These are phyloP conservation scores for Epirrhoe alternata DNA, from an alignment of 2,888 invertebrate species.

Conservation along the genomic window DNA sequence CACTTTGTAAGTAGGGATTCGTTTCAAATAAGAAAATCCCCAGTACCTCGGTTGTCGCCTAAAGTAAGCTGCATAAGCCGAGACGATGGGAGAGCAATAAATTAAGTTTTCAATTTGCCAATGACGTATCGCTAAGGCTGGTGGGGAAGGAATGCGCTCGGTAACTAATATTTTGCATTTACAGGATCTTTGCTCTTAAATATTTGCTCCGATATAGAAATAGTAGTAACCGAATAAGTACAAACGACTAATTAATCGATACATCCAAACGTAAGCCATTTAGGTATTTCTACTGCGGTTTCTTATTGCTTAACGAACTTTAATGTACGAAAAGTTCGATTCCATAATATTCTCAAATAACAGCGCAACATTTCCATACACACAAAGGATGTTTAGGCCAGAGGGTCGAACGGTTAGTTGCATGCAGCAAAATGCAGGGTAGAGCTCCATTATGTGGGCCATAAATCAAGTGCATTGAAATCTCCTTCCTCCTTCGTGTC, in stretches of 20 bases:
- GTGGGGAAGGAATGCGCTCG: constrained; percentile 45
- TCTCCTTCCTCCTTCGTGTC: constrained; percentile 81
- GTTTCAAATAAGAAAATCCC: constrained; percentile 60
- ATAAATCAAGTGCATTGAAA: constrained; percentile 83
- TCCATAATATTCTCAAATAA: constrained; percentile 24
- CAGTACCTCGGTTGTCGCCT: constrained; percentile 60
- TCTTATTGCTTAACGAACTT: not conserved
- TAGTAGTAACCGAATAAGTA: no score
- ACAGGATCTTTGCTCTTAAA: constrained; percentile 43
- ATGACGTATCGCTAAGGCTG: constrained; percentile 70
- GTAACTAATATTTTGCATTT: constrained; percentile 49
- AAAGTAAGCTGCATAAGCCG: constrained; percentile 68
- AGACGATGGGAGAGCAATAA: constrained; percentile 66
- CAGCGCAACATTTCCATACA: constrained; percentile 51
- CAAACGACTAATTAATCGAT: not conserved
- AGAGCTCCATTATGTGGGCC: constrained; percentile 74
- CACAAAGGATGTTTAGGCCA: constrained; percentile 58
- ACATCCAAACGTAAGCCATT: not conserved
- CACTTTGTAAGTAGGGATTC: constrained; percentile 34
- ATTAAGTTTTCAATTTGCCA: constrained; percentile 77
- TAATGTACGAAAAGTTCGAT: constrained; percentile 2
- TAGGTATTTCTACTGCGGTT: not conserved
- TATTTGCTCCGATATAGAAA: constrained; percentile 34
- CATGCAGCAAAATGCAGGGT: constrained; percentile 76
- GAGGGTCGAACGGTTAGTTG: constrained; percentile 62